Conservation (phyloP, 2,888 invertebrate genomes). For the Torymus texanus region DNA sequence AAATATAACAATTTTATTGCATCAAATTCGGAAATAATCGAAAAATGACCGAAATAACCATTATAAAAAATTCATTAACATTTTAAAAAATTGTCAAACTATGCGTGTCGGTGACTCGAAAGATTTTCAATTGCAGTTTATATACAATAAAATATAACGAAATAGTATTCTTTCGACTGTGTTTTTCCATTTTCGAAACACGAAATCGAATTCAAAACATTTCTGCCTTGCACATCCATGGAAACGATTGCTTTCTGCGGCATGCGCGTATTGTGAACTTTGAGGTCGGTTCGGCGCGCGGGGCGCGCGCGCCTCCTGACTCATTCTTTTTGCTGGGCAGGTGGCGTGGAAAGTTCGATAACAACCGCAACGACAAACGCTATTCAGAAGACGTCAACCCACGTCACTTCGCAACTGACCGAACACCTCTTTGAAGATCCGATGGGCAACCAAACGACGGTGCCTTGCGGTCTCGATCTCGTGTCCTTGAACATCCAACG, state of each 20-base stretch:
- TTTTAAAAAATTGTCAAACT: too few species aligned
- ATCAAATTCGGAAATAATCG: too few species aligned
- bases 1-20: too few species aligned
- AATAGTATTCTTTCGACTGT: neutral
- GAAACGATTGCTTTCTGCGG: neutral
- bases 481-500: constrained; percentile 92
- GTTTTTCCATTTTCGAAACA: too few species aligned
- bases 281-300: neutral
- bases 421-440: constrained; percentile 79
- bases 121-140: too few species aligned
- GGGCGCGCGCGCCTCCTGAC: neutral
- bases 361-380: constrained; percentile 78
- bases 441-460: constrained; percentile 65
- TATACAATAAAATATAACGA: too few species aligned
- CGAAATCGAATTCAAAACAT: too few species aligned
- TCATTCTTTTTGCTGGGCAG: constrained; percentile 75
- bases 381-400: constrained; percentile 71
- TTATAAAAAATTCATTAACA: too few species aligned
- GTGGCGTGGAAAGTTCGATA: constrained; percentile 81
- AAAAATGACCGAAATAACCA: too few species aligned
- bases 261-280: neutral
- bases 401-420: constrained; percentile 79
- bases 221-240: neutral
- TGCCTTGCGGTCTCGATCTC: constrained; percentile 86
- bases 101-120: too few species aligned